Evolutionary conservation across 2,888 invertebrate species (phyloP), one percentile per base, ranked within the genome.

Genomic region (Conus canariensis): DNA sequence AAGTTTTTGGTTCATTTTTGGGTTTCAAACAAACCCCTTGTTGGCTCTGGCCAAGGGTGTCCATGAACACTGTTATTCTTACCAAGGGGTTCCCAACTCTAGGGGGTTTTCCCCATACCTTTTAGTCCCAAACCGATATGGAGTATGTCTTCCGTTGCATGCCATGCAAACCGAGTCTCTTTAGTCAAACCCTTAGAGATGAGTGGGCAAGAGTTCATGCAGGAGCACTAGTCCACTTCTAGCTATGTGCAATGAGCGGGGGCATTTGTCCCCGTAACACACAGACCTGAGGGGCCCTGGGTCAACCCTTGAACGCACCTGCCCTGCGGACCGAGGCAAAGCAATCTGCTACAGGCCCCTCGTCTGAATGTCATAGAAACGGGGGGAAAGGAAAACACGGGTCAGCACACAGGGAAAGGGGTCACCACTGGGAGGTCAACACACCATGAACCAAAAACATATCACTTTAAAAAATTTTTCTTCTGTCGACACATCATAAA

Each of bases 331-430:
- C 95, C 19, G 94, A 94, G 70, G 94, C 95, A 91, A 95, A 95
- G 89, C 92, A 90, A 95, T 95, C 92, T 95, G 94, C 90, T 95
- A 95, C 95, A 45, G 94, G 95, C n/a, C 95, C 95, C 88, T 94
- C 94, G 92, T 92, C 90, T 95, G 94, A 60, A 95, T 94, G 89
- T 95, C 95, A 92, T 95, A 95, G 90, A 88, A 88, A 83, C 88
- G 83, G 88, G 88, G 25, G 30, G 56, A 88, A 8, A 88, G 60
- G 67, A 64, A 83, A 67, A 14, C 9, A n/a, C 7, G 86, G 64
- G 67, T 86, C 14, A 85, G 60, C 59, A 85, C 85, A 60, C 59
- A 85, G 85, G 85, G 60, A n/a, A n/a, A 85, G n/a, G n/a, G 56
- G 56, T 30, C 85, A 60, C 10, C 58, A 59, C 22, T 59, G n/a